Evolutionary conservation across 2,797 vertebrate species (phyloP).

Genomic region (Loris lydekkerianus): DNA sequence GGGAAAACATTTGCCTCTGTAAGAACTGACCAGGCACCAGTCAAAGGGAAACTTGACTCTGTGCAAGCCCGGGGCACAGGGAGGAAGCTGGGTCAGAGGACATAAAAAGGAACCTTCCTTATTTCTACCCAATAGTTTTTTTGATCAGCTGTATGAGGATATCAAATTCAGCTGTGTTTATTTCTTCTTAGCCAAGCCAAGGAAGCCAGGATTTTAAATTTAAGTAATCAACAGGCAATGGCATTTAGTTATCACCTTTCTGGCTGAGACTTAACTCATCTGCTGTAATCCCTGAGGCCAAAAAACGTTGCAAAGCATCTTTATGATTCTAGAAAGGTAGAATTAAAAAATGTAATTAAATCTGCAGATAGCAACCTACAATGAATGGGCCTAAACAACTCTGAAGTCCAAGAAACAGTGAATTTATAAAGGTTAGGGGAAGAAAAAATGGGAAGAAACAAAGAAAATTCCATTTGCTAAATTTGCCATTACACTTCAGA

Average conservation of each 20-base stretch:
- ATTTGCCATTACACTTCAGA: background rate
- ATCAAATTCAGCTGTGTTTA: slow-evolving; percentile 15
- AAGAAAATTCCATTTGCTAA: background rate
- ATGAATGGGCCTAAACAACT: background rate
- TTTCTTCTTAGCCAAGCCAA: slow-evolving; percentile 29
- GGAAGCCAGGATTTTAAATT: slow-evolving; percentile 35
- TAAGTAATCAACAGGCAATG: slow-evolving; percentile 11
- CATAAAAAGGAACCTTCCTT: background rate
- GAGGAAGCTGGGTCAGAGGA: background rate
- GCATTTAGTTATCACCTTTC: slow-evolving; percentile 38
- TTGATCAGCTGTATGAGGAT: background rate
- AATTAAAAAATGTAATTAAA: background rate
- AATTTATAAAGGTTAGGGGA: background rate
- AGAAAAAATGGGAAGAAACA: slow-evolving; percentile 10
- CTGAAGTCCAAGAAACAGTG: background rate
- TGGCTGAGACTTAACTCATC: background rate
- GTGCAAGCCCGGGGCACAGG: rapidly evolving
- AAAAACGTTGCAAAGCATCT: background rate
- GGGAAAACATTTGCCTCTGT: background rate
- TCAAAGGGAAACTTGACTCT: background rate
- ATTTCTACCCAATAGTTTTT: background rate
- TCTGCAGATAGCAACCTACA: background rate
- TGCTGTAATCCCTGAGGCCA: background rate
- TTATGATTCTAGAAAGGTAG: background rate
- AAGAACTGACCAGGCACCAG: background rate